Base-by-base conservation (phyloP, 2,888 invertebrate species). In the Apamea anceps region DNA sequence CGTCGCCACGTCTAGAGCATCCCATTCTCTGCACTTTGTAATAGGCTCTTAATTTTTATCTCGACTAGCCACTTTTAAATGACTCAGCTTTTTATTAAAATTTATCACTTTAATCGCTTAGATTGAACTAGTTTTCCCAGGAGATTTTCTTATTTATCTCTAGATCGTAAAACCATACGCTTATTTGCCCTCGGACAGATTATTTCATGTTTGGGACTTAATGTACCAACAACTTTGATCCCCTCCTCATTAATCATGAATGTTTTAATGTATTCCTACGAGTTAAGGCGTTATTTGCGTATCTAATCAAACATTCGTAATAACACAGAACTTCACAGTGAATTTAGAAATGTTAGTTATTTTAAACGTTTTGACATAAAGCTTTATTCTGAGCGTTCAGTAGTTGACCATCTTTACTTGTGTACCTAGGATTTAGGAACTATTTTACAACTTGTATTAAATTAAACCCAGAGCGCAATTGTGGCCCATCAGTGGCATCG, bases 241-340 rank as follows among this genome's bases (percentile, higher is more conserved):
- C 75, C 25, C 45, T 54, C 10, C 62, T 76, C 84, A 87, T 86
- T 85, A 85, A 86, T 84, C 62, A 85, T 85, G 28, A 66, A 78
- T 51, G 79, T 72, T 75, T 83, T 83, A 86, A 84, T 86, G 87
- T 79, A 70, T 65, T 75, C 72, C 42, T 48, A 42, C 65, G 60
- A 84, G 84, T 71, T 79, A 63, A 75, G 28, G 70, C 45, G 60
- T 68, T 68, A 72, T 84, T 78, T 84, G 15, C 74, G 48, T 83
- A 75, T 60, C 54, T 70, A 72, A 65, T 54, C 60, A 72, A 82
- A 51, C 62, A 68, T 71, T 73, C 45, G 13, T 72, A 82, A 71
- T 62, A 72, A 67, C 54, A 37, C 15, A 32, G 54, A 71, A 57
- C 15, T 67, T 71, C 28, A 6, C 37, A n/a, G 25, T 66, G 28